A percentile compares a stretch with the other conserved stretches of the same genome.
Evolutionary conservation across 2,888 invertebrate genomes (phyloP).

Genomic region (Diloba caeruleocephala): DNA sequence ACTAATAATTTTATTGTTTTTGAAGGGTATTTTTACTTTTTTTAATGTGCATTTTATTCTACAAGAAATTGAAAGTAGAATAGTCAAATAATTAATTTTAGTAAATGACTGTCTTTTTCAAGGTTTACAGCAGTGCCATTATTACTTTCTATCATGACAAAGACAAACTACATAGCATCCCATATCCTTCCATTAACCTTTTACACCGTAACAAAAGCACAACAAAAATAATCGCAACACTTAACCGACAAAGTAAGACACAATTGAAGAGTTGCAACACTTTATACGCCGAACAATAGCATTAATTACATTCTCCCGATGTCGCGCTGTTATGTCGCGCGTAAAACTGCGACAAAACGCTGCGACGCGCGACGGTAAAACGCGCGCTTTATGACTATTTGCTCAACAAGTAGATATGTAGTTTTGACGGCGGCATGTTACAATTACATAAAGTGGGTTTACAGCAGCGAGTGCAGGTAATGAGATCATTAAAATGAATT

Average conservation of each 20-base stretch:
- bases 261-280: conserved; percentile 70
- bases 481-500: conserved; percentile 40
- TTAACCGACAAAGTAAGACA: conserved; percentile 67
- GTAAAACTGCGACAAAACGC: conserved; percentile 56
- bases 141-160: background rate
- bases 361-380: conserved; percentile 50
- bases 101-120: background rate
- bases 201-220: conserved; percentile 38
- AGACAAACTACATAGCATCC: background rate
- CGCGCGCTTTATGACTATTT: conserved; percentile 76
- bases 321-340: conserved; percentile 47
- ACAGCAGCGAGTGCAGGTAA: conserved; percentile 44
- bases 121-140: background rate
- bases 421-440: conserved; percentile 50
- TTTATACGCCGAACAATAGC: conserved; percentile 52
- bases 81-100: too few species aligned
- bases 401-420: conserved; percentile 78
- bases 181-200: conserved; percentile 16
- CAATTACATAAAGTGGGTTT: conserved; percentile 49
- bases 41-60: too few species aligned
- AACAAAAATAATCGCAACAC: conserved; percentile 58
- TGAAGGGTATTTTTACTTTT: too few species aligned
- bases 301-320: conserved; percentile 58
- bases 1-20: too few species aligned
- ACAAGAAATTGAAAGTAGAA: too few species aligned